Percentiles rank a stretch among this genome's conserved stretches.
These are phyloP conservation scores for Gryon sp. DNA, from an alignment of 1,140 invertebrate species.

Conservation along the genomic window DNA sequence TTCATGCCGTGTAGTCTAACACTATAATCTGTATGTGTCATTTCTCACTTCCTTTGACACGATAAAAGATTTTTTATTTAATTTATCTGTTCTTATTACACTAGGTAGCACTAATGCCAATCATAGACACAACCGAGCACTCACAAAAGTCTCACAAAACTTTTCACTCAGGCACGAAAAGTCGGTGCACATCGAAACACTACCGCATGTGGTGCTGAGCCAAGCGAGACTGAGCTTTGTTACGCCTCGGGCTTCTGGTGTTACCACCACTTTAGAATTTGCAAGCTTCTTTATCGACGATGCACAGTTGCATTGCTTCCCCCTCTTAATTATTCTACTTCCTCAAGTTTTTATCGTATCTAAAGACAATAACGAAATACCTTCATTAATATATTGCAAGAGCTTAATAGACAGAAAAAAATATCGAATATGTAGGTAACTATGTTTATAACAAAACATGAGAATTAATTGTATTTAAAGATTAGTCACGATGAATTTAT, in stretches of 20 bases:
- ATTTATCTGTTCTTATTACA: too few species aligned
- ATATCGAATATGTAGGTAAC: too few species aligned
- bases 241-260: slow-evolving; percentile 39
- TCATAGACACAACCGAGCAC: slow-evolving; percentile 23
- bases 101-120: slow-evolving; percentile 14
- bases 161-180: slow-evolving; percentile 23
- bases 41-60: slow-evolving; percentile 2
- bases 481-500: too few species aligned
- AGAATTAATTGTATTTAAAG: too few species aligned
- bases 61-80: neutral
- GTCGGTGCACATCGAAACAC: slow-evolving; percentile 43
- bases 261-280: slow-evolving; percentile 23
- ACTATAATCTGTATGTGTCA: slow-evolving; percentile 12
- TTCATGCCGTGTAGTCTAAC: slow-evolving; percentile 30
- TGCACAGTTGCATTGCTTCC: slow-evolving; percentile 28
- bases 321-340: too few species aligned
- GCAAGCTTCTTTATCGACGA: slow-evolving; percentile 60
- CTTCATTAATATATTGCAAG: too few species aligned
- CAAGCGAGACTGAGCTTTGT: slow-evolving; percentile 65
- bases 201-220: slow-evolving; percentile 62
- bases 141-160: slow-evolving; percentile 23
- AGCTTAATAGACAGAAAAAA: too few species aligned
- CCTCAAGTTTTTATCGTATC: too few species aligned
- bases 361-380: too few species aligned
- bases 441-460: too few species aligned